Evolutionary conservation across 2,888 invertebrate genomes (phyloP).

Genomic region (Operophtera brumata): DNA sequence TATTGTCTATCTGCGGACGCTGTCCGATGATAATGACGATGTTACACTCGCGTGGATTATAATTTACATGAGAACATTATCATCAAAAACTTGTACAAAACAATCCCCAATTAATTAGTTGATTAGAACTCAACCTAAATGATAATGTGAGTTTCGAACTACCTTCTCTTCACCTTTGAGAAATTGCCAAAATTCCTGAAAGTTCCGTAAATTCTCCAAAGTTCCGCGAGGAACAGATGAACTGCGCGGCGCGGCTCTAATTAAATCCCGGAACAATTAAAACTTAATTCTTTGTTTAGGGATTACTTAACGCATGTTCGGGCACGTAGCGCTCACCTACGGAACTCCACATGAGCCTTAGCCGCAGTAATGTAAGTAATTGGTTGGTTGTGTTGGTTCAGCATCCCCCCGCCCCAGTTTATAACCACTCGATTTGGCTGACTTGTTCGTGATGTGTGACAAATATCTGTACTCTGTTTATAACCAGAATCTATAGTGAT

Average conservation of each 20-base stretch:
- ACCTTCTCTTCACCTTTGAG: constrained; percentile 23
- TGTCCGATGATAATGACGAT: too few species aligned
- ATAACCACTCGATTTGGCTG: too few species aligned
- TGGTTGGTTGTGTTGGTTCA: too few species aligned
- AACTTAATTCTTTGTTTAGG: constrained; percentile 32
- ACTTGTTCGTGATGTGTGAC: too few species aligned
- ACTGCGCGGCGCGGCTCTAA: constrained; percentile 25
- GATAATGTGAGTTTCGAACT: constrained; percentile 22
- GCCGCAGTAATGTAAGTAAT: too few species aligned
- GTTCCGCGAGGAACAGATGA: constrained; percentile 25
- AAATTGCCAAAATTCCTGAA: constrained; percentile 10
- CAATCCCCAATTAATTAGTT: constrained; percentile 15
- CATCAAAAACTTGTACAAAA: neutral
- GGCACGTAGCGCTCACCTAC: neutral
- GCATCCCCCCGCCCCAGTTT: too few species aligned
- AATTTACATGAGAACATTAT: too few species aligned
- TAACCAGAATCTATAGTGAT: too few species aligned
- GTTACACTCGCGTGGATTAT: too few species aligned
- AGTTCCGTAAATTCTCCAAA: constrained; percentile 10
- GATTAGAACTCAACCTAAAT: constrained; percentile 16
- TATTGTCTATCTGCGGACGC: too few species aligned
- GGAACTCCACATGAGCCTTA: neutral
- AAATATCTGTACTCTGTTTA: too few species aligned
- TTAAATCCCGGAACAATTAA: constrained; percentile 36
- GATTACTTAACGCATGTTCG: constrained; percentile 21